Evolutionary conservation across 1,140 invertebrate species (phyloP).

Genomic region (Dendrolimus punctatus): DNA sequence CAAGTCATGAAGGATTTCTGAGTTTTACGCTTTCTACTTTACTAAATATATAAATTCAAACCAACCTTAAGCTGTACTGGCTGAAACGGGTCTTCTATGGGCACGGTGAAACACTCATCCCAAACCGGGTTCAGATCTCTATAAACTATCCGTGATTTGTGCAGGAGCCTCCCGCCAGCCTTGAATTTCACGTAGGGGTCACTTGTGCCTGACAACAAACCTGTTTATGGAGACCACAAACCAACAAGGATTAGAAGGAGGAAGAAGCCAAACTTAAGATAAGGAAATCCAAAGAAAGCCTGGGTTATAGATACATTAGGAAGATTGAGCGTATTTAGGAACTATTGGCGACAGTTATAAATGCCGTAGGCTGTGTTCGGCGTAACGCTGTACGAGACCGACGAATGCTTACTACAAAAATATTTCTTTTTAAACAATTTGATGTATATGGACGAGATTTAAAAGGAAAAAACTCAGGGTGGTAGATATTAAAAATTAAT

Average conservation of each 20-base stretch:
- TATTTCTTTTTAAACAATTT: too few relatives aligned
- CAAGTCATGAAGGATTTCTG: too few relatives aligned
- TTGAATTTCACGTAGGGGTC: conserved; percentile 99
- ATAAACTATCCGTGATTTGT: conserved; percentile 94
- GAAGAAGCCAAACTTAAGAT: conserved; percentile 56
- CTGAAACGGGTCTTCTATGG: conserved; percentile 94
- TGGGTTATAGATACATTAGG: too few relatives aligned
- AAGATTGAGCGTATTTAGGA: too few relatives aligned
- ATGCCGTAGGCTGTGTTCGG: neutral
- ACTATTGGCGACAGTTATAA: too few relatives aligned
- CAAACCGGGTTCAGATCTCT: conserved; percentile 93
- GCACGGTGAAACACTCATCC: conserved; percentile 96
- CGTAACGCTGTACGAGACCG: too few relatives aligned
- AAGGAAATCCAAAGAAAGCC: conserved; percentile 18
- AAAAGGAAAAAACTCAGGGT: too few relatives aligned
- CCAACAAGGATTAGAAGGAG: conserved; percentile 39
- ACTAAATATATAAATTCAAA: conserved; percentile 7
- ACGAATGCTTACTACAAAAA: too few relatives aligned
- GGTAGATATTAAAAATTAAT: too few relatives aligned
- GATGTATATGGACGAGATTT: too few relatives aligned
- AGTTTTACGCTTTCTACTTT: too few relatives aligned
- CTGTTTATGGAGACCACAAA: conserved; percentile 64
- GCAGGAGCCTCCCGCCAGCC: conserved; percentile 87
- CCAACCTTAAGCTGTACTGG: conserved; percentile 89
- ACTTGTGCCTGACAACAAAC: conserved; percentile 86